phyloP scores from a whole-genome alignment of 2,113 vertebrate genomes.

The Pithys albifrons region DNA sequence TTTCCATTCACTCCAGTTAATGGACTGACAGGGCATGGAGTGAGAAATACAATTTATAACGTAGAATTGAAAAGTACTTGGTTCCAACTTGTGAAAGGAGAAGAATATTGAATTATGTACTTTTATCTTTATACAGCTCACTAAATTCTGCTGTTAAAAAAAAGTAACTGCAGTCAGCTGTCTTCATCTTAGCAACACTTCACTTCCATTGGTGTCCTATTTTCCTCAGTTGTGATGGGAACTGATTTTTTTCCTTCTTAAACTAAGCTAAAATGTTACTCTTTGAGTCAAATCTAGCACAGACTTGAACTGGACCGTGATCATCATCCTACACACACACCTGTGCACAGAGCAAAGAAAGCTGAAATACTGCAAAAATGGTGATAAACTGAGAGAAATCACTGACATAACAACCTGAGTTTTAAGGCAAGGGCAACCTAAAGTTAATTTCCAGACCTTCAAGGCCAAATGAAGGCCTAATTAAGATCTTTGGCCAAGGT shows the following conservation, averaged over 20 bases:
- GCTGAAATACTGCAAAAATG: background rate
- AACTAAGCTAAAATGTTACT: background rate
- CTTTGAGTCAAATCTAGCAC: background rate
- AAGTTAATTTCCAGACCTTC: constrained; percentile 3
- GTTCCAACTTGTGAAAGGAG: background rate
- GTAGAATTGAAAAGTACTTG: background rate
- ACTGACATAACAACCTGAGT: background rate
- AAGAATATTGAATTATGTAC: background rate
- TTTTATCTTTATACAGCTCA: background rate
- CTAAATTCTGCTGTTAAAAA: background rate
- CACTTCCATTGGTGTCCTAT: background rate
- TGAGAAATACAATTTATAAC: background rate
- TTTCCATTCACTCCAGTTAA: background rate
- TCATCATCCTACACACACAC: background rate
- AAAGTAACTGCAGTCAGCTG: background rate
- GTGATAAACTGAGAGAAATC: background rate
- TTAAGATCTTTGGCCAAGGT: constrained; percentile 17
- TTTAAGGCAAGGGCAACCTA: background rate
- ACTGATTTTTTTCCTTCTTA: background rate
- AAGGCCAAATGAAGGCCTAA: constrained; percentile 17
- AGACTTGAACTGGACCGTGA: background rate
- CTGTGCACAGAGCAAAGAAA: background rate
- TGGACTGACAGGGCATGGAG: background rate
- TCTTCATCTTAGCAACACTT: background rate
- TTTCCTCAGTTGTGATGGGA: background rate